Evolutionary conservation across 2,113 vertebrate species (phyloP).

Genomic region (Oreochromis aureus): DNA sequence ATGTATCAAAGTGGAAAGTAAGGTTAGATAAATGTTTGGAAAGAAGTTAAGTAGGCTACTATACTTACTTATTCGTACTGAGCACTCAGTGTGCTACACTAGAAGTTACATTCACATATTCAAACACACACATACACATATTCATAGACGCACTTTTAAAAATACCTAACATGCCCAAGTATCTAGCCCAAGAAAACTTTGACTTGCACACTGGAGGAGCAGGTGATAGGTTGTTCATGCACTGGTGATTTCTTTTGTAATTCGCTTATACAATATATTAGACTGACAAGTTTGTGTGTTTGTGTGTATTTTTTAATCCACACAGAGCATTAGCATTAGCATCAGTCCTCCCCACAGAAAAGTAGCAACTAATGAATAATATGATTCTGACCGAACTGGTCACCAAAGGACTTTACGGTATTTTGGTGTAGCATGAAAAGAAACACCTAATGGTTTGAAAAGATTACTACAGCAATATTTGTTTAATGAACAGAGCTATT

Average conservation of each 20-base stretch:
- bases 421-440: background rate
- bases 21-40: background rate
- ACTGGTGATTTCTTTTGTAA: background rate
- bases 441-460: background rate
- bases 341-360: background rate
- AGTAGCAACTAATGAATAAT: background rate
- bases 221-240: background rate
- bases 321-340: background rate
- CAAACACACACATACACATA: background rate
- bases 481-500: background rate
- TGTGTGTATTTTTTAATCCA: background rate
- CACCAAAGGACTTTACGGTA: background rate
- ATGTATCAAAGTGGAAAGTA: background rate
- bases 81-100: background rate
- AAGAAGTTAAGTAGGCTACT: background rate
- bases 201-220: background rate
- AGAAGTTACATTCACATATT: background rate
- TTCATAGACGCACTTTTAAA: background rate
- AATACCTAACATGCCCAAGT: background rate
- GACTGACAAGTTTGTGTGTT: background rate
- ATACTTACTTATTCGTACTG: background rate
- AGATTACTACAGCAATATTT: background rate
- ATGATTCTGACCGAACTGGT: background rate
- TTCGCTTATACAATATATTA: background rate
- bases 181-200: background rate